Conservation (phyloP, 1,140 invertebrate genomes). For the Bradysia coprophila region DNA sequence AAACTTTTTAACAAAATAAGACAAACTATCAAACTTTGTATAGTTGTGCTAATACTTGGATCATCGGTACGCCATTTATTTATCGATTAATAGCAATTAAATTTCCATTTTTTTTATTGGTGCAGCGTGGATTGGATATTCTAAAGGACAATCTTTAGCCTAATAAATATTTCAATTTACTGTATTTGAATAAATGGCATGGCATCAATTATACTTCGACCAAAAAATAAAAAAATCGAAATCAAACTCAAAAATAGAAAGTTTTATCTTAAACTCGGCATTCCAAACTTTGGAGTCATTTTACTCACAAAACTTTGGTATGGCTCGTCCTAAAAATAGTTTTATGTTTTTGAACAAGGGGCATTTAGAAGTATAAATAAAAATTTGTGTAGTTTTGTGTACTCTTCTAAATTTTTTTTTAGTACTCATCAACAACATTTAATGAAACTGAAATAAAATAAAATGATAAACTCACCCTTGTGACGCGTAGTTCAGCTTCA, state of each 20-base stretch:
- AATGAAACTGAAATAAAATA: background rate
- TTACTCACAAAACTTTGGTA: constrained; percentile 26
- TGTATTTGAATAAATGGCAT: no score
- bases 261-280: background rate
- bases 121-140: no score
- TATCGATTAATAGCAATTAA: no score
- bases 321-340: constrained; percentile 24
- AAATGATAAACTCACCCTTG: constrained; percentile 27
- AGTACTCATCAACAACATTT: background rate
- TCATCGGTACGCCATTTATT: no score
- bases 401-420: background rate
- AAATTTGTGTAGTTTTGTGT: background rate
- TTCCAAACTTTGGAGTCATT: constrained; percentile 3
- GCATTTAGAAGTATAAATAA: background rate
- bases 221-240: no score
- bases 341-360: constrained; percentile 14
- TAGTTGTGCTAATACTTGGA: no score
- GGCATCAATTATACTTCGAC: no score
- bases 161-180: no score
- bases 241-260: background rate
- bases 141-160: no score
- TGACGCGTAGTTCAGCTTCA: constrained; percentile 68
- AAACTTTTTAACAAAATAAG: no score
- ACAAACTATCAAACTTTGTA: no score
- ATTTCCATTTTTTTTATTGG: no score